Percentiles rank a stretch among this genome's conserved stretches.
These are phyloP conservation scores for Artemia sp. DNA, from an alignment of 2,888 invertebrate genomes.

Conservation along the genomic window DNA sequence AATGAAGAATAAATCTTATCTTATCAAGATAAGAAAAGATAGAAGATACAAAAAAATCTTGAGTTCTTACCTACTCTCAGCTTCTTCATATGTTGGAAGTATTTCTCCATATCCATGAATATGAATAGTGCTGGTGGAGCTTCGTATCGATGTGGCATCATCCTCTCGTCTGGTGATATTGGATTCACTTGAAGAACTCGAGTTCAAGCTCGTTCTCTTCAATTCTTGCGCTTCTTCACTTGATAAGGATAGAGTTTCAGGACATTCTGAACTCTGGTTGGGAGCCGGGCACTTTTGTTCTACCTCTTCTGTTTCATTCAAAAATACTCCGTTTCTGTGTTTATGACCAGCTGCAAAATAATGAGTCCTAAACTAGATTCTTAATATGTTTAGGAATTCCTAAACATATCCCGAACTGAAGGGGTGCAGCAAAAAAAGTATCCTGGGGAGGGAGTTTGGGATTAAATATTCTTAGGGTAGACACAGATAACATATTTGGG, in stretches of 20 bases:
- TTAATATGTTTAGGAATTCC: too few relatives aligned
- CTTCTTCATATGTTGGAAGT: not conserved
- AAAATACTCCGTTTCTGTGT: not conserved
- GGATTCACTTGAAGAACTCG: not conserved
- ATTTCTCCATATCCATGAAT: not conserved
- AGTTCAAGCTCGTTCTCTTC: not conserved
- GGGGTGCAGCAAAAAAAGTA: too few relatives aligned
- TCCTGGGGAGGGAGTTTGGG: too few relatives aligned
- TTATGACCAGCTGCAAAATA: slow-evolving; percentile 8
- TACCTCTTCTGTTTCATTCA: not conserved
- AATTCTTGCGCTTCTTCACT: not conserved
- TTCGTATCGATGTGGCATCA: not conserved
- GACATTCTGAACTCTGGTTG: not conserved
- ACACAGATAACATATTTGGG: too few relatives aligned
- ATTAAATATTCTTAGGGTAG: too few relatives aligned
- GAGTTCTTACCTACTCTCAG: not conserved
- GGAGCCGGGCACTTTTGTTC: not conserved
- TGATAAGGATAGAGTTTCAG: not conserved
- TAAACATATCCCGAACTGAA: too few relatives aligned
- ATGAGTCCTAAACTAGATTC: too few relatives aligned
- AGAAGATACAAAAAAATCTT: not conserved
- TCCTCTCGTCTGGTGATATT: not conserved
- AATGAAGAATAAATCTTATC: not conserved
- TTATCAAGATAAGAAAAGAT: not conserved
- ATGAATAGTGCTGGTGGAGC: not conserved